A percentile compares a stretch with the other conserved stretches of the same genome.
phyloP scores from a whole-genome alignment of 2,113 vertebrate genomes.

The Pteruthius melanotis region DNA sequence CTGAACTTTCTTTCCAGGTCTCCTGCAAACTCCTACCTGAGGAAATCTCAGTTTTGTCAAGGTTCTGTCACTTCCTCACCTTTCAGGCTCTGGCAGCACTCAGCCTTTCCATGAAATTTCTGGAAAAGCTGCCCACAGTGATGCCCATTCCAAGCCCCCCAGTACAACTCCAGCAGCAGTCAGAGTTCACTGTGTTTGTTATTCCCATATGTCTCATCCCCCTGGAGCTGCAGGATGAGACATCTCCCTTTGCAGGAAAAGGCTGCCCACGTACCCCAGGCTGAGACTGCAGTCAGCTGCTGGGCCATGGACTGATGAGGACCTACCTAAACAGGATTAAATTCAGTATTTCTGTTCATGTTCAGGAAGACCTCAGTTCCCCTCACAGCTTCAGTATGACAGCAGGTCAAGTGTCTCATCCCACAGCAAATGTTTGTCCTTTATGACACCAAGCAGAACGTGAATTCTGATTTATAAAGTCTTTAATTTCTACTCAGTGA shows the following conservation, averaged over 20 bases:
- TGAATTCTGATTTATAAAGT: background rate
- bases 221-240: background rate
- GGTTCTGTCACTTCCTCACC: background rate
- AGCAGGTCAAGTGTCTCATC: background rate
- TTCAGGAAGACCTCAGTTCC: background rate
- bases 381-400: rapidly evolving
- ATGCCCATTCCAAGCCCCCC: background rate
- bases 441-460: background rate
- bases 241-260: background rate
- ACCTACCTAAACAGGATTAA: background rate
- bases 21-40: background rate
- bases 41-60: background rate
- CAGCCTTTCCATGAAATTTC: rapidly evolving
- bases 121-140: background rate
- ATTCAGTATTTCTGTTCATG: background rate
- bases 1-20: rapidly evolving
- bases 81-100: background rate
- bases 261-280: background rate
- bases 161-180: background rate
- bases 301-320: background rate
- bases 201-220: background rate
- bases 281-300: rapidly evolving
- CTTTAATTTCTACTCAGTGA: background rate
- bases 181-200: background rate
- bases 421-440: background rate